Conservation (phyloP, 2,797 vertebrate species). For the Acanthurus tractus region DNA sequence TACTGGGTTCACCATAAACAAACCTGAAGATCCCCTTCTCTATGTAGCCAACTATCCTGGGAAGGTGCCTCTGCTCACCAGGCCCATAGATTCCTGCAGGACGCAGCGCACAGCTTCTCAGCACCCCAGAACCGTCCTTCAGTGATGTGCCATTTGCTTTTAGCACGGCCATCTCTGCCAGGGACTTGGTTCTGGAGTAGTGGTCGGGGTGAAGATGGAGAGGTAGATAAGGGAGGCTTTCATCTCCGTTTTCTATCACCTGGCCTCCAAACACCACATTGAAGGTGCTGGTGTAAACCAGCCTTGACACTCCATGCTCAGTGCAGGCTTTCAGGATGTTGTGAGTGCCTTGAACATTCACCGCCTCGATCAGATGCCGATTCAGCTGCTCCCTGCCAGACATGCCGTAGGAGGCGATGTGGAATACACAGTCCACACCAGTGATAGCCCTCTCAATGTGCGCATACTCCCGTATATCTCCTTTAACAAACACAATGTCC, state of each 20-base stretch:
- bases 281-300: slow-evolving; percentile 96
- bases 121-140: slow-evolving; percentile 57
- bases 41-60: slow-evolving; percentile 92
- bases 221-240: slow-evolving; percentile 94
- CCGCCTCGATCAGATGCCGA: slow-evolving; percentile 86
- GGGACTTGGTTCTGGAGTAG: slow-evolving; percentile 95
- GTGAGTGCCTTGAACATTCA: slow-evolving; percentile 92
- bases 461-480: slow-evolving; percentile 86
- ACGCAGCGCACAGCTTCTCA: slow-evolving; percentile 92
- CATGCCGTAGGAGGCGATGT: slow-evolving; percentile 96
- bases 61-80: slow-evolving; percentile 94
- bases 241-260: slow-evolving; percentile 92
- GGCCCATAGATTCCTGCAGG: slow-evolving; percentile 96
- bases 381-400: slow-evolving; percentile 95
- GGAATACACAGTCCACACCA: slow-evolving; percentile 91
- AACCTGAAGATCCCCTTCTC: slow-evolving; percentile 93
- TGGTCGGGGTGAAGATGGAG: slow-evolving; percentile 94
- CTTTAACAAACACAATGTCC: slow-evolving; percentile 87
- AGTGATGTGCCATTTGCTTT: slow-evolving; percentile 86
- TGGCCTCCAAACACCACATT: slow-evolving; percentile 97
- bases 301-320: slow-evolving; percentile 81
- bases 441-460: slow-evolving; percentile 85
- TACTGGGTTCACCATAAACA: slow-evolving; percentile 89
- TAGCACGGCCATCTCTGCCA: slow-evolving; percentile 94
- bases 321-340: slow-evolving; percentile 90